Evolutionary conservation across 2,113 vertebrate genomes (phyloP).

Genomic region (Oncorhynchus nerka): DNA sequence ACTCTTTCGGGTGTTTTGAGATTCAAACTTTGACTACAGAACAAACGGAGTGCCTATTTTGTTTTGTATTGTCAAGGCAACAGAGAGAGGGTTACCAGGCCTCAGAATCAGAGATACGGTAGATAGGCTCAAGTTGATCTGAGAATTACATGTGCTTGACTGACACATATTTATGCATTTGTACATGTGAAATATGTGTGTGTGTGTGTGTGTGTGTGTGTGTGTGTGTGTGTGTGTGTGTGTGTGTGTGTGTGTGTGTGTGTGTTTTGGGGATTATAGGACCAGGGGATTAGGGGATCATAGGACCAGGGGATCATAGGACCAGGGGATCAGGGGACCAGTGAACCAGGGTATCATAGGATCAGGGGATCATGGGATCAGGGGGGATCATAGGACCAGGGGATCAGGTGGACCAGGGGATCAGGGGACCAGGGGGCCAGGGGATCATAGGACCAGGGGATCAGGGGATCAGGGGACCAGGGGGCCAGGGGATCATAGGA

Average conservation of each 20-base stretch:
- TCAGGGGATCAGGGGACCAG: too few species aligned
- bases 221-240: neutral
- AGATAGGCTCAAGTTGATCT: neutral
- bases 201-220: neutral
- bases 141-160: neutral
- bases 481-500: too few species aligned
- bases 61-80: neutral
- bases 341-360: too few species aligned
- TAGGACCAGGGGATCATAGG: too few species aligned
- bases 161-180: neutral
- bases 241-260: slow-evolving; percentile 4
- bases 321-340: too few species aligned
- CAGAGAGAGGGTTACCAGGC: neutral
- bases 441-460: too few species aligned
- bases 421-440: too few species aligned
- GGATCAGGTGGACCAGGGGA: accelerated
- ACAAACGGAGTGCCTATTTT: neutral
- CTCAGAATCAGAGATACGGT: neutral
- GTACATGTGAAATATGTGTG: neutral
- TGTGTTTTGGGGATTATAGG: neutral
- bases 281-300: too few species aligned
- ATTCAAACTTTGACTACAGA: neutral
- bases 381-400: too few species aligned
- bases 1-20: slow-evolving; percentile 1
- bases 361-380: too few species aligned